Base-by-base conservation (phyloP, 2,113 vertebrate genomes). In the Acanthochromis polyacanthus region DNA sequence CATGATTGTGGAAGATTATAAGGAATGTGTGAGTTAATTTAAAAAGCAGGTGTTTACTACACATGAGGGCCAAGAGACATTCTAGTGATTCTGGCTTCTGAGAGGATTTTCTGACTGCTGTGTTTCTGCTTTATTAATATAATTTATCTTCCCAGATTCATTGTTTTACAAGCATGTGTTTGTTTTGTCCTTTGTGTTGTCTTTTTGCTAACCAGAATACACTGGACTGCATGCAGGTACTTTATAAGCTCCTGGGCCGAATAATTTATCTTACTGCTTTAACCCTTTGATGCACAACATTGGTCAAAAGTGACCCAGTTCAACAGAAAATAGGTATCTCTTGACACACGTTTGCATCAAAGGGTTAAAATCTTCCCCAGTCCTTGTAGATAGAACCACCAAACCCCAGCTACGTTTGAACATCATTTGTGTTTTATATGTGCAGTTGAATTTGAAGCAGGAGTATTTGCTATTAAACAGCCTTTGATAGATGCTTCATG, bases 161-260 rank as follows among this genome's bases (percentile, higher is more conserved):
- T 50, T 70, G 15, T 83, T 72, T 85, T 75, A 78, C 43, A 78
- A 71, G 83, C 91, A 92, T 93, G 87, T 79, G 40, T 88, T 71
- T 81, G 43, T 65, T 59, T 64, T 78, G 25, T 72, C 71, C 51
- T 88, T 77, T 93, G 87, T 91, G 86, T 84, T 92, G 86, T 83
- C 87, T 71, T 90, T 78, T 93, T 89, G 88, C 88, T 90, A 83
- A 89, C 94, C 95, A 99, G 98, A 96, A 92, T 90, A 96, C 97
- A 90, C 93, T 99, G 98, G 97, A 99, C 95, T 97, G 96, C 95
- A 98, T 99, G 97, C 98, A 99, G 98, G 98, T 99, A 99, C 75
- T 89, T 57, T 40, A 70, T 84, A 14, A 60, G 38, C 38, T 62
- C 12, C 32, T 71, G 12, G 16, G 45, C 45, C 50, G 65, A 79